Percentiles rank a stretch among this genome's conserved stretches.
Evolutionary conservation across 2,113 vertebrate species (phyloP).

Genomic region (Morone saxatilis): DNA sequence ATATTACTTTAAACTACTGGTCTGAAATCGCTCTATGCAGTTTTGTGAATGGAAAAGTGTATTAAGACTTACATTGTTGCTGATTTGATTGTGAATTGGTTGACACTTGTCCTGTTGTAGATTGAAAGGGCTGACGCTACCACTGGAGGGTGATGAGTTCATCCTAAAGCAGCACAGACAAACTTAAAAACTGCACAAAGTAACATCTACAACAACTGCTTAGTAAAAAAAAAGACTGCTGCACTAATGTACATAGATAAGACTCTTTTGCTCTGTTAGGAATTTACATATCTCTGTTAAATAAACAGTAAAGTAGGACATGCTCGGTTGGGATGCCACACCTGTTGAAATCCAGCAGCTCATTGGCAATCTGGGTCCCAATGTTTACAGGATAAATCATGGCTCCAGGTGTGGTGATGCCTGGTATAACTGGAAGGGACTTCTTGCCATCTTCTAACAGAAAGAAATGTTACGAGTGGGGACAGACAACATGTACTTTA

Average conservation of each 20-base stretch:
- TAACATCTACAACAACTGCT: not conserved
- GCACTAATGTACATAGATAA: not conserved
- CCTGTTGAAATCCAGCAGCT: constrained; percentile 92
- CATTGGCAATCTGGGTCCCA: constrained; percentile 91
- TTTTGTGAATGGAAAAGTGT: constrained; percentile 4
- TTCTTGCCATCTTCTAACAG: constrained; percentile 85
- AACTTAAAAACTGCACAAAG: constrained; percentile 2
- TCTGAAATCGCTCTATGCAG: too few relatives aligned
- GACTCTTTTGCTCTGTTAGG: too few relatives aligned
- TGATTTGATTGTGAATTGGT: constrained; percentile 76
- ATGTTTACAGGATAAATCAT: constrained; percentile 92
- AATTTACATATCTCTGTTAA: not conserved
- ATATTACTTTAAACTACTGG: too few relatives aligned
- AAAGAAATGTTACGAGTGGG: not conserved
- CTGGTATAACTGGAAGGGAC: constrained; percentile 85
- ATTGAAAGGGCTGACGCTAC: constrained; percentile 86
- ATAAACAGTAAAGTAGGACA: not conserved
- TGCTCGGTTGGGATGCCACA: constrained; percentile 55
- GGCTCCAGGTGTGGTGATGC: constrained; percentile 84
- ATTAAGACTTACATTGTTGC: constrained; percentile 85
- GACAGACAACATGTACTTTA: constrained; percentile 6
- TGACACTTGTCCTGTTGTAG: constrained; percentile 86
- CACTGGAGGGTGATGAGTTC: constrained; percentile 89
- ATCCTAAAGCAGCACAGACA: constrained; percentile 81
- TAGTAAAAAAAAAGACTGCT: not conserved